Conservation (phyloP, 1,140 invertebrate species). For the Aphis gossypii region DNA sequence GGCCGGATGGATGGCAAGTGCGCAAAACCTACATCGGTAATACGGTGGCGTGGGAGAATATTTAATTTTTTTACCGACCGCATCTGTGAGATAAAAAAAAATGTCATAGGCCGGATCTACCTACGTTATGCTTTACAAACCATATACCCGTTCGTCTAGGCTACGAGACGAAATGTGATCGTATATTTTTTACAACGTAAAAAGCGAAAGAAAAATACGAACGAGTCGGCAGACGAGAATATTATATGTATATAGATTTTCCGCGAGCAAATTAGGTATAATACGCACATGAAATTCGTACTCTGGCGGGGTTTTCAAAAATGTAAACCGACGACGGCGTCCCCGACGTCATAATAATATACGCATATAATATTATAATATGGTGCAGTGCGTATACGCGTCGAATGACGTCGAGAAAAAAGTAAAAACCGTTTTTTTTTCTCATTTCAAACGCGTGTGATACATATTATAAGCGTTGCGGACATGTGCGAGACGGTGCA, state of each 20-base stretch:
- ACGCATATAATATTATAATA: neutral
- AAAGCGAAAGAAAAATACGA: neutral
- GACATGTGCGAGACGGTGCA: conserved; percentile 4
- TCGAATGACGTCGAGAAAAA: neutral
- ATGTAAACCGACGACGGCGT: neutral
- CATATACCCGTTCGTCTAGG: neutral
- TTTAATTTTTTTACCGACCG: neutral
- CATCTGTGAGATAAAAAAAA: neutral
- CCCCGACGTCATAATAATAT: neutral
- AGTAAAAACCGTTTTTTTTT: conserved; percentile 14
- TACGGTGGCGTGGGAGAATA: neutral
- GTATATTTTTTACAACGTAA: neutral
- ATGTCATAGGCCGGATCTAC: neutral
- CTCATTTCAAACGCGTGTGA: neutral
- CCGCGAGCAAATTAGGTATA: neutral
- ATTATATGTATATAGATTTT: neutral
- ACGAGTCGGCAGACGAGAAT: neutral
- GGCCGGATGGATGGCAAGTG: neutral
- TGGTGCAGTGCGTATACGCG: neutral
- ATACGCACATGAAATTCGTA: neutral
- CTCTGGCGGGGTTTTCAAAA: neutral
- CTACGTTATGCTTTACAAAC: neutral
- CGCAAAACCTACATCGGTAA: neutral
- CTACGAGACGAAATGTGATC: neutral
- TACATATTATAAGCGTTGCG: neutral